Base-by-base conservation (phyloP, 2,888 invertebrate genomes). In the Pseudococcus longispinus region DNA sequence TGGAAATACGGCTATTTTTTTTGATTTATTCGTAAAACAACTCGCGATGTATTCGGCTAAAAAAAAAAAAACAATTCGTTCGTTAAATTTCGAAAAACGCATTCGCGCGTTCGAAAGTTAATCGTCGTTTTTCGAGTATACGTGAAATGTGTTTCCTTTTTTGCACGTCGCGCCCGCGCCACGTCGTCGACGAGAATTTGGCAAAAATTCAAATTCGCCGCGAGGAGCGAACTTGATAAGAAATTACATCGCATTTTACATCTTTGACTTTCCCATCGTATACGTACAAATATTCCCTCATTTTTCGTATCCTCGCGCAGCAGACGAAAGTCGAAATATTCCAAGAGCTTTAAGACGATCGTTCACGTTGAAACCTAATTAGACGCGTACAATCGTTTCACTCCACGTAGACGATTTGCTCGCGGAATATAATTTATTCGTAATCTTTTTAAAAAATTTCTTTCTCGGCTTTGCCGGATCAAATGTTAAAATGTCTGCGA, bases 131-230 rank as follows among this genome's bases (percentile, higher is more conserved):
- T 70, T 29, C 70, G 29, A 60, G 23, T 60, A 37, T 37, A 60
- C 60, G 60, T 60, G 9, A 60, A 32, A 29, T 29, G 70, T 70
- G 18, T 23, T 60, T 70, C 29, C 29, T 70, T 32, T 70, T 70
- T 70, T 26, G 26, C n/a, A 6, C 51, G n/a, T n/a, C 51, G n/a
- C 18, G n/a, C n/a, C n/a, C 51, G 2, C n/a, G 8, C 46, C 0
- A 3, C 46, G 15, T 46, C 13, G 46, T 9, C 37, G 37, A 37
- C 51, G 51, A 29, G 15, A 70, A 70, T 70, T 70, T 70, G 70
- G 70, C 70, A 70, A 70, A 70, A 70, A 70, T 70, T 70, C 70
- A 70, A 70, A 70, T 70, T 70, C 70, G 26, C 70, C 18, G 29
- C 29, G 70, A 70, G 29, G 29, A 70, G 37, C 37, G 37, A 70